Conservation (phyloP, 2,888 invertebrate genomes). For the Actias luna region DNA sequence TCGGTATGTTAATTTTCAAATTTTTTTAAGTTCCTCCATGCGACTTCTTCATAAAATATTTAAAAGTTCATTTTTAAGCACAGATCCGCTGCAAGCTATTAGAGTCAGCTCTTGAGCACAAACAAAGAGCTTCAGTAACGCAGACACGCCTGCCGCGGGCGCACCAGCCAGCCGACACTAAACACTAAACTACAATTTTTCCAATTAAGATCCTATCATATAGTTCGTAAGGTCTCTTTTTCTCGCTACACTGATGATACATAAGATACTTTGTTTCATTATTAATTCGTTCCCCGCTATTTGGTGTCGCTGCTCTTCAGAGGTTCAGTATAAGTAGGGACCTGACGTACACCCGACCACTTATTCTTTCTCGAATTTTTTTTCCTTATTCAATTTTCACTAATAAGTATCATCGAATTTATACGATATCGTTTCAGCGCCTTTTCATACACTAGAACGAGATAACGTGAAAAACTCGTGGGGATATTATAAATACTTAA, state of each 20-base stretch:
- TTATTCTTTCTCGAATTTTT: slow-evolving; percentile 47
- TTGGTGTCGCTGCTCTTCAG: slow-evolving; percentile 76
- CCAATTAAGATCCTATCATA: slow-evolving; percentile 74
- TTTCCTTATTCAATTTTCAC: slow-evolving; percentile 37
- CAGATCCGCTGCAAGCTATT: slow-evolving; percentile 78
- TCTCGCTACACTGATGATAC: slow-evolving; percentile 38
- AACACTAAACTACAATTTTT: slow-evolving; percentile 51
- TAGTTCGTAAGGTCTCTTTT: slow-evolving; percentile 62
- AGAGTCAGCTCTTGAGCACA: slow-evolving; percentile 78
- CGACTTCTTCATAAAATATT: slow-evolving; percentile 73
- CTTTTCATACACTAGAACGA: slow-evolving; percentile 2
- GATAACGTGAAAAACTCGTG: slow-evolving; percentile 18
- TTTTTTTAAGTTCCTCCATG: slow-evolving; percentile 49
- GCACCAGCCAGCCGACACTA: slow-evolving; percentile 55
- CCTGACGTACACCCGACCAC: slow-evolving; percentile 57
- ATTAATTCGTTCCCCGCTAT: slow-evolving; percentile 75
- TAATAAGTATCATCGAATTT: slow-evolving; percentile 18
- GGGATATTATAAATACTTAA: slow-evolving; percentile 11
- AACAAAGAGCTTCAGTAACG: slow-evolving; percentile 77
- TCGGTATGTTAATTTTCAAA: slow-evolving; percentile 28
- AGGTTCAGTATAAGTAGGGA: slow-evolving; percentile 62
- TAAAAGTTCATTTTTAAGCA: slow-evolving; percentile 77
- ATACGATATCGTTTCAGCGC: slow-evolving; percentile 18
- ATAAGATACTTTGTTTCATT: slow-evolving; percentile 72
- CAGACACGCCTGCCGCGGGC: slow-evolving; percentile 62